Evolutionary conservation across 1,140 invertebrate genomes (phyloP), one percentile per base, ranked within the genome.

Genomic region (Orchesella cincta): DNA sequence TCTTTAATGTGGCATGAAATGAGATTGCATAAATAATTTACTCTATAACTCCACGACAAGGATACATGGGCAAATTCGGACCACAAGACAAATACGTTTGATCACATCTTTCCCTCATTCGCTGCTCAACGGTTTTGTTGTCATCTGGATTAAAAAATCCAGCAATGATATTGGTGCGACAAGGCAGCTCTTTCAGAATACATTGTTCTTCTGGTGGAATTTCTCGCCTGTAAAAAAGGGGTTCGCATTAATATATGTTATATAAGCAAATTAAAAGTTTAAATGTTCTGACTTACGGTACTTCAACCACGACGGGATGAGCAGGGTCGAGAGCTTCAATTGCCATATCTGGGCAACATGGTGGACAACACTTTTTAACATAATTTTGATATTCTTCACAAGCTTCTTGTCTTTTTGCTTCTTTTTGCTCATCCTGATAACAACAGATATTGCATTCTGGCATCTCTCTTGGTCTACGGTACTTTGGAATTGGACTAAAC

Each of bases 61-160:
- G 76, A 51, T 79, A 77, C 54, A 36, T 12, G 51, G 33, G 46
- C 31, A 79, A 54, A 74, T 67, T 52, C 14, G 62, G 62, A 34
- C 75, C 78, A 77, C 78, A 79, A 20, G 28, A 26, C n/a, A 36
- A 23, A 34, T 31, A 75, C 35, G 67, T 64, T 23, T 31, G 75
- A 28, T 77, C 76, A 57, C 78, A 79, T 51, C 29, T 16, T 64
- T 77, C 73, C 18, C 64, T 29, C 18, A 51, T 28, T 57, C 52
- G 29, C 36, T 79, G 35, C 23, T 57, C 76, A n/a, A 5, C 1
- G 18, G 75, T 74, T 46, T 75, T 75, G 52, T 79, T 77, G 64
- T 79, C 78, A 74, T 79, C 73, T 20, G 78, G 78, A 36, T 77
- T 79, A 29, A 77, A 79, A 18, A 33, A 70, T 5, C 76, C 78